Conservation (phyloP, 2,888 invertebrate species). For the Mermis nigrescens region DNA sequence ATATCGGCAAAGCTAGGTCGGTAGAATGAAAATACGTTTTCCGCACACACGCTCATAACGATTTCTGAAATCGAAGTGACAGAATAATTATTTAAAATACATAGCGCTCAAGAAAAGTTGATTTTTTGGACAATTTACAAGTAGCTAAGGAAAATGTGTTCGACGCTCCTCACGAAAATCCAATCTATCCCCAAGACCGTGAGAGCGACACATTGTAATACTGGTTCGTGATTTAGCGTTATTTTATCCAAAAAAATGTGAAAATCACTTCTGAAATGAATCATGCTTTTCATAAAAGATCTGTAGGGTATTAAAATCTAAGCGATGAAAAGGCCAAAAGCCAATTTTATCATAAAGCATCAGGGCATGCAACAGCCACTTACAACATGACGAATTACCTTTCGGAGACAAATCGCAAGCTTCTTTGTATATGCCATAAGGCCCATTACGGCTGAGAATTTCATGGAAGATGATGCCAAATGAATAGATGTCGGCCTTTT, state of each 20-base stretch:
- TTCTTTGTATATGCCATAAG: constrained; percentile 45
- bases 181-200: no score
- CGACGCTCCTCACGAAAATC: no score
- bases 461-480: constrained; percentile 88
- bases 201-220: no score
- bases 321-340: constrained; percentile 16
- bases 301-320: not conserved
- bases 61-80: constrained; percentile 51
- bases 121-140: not conserved
- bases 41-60: constrained; percentile 56
- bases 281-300: not conserved
- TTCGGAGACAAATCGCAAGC: constrained; percentile 56
- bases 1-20: constrained; percentile 49
- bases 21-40: constrained; percentile 35
- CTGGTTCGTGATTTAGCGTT: no score
- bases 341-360: no score
- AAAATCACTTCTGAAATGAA: no score
- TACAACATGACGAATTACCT: constrained; percentile 40
- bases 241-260: no score
- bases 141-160: not conserved
- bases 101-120: no score
- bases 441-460: constrained; percentile 70
- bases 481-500: constrained; percentile 81
- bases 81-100: not conserved
- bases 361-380: not conserved